These are phyloP conservation scores for Bradypodion ventrale DNA, from an alignment of 2,797 vertebrate species.

Conservation along the genomic window DNA sequence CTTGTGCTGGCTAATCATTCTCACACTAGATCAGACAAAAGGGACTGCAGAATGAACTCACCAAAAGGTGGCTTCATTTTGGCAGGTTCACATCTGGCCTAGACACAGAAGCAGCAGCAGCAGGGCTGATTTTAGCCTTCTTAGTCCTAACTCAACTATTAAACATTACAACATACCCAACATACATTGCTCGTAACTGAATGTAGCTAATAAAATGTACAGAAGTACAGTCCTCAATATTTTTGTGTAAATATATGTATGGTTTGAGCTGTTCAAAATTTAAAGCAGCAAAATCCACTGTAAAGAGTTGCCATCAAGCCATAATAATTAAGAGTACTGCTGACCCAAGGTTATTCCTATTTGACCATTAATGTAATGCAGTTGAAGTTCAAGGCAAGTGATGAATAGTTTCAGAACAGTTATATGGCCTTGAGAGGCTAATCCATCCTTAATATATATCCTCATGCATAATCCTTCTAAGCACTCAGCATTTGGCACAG, in stretches of 20 bases:
- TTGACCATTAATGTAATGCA: not conserved
- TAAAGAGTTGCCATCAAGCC: not conserved
- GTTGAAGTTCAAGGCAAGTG: not conserved
- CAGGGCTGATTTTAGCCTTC: not conserved
- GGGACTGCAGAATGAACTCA: too few relatives aligned
- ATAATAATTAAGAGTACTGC: not conserved
- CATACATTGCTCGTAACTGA: not conserved
- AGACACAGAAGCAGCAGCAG: too few relatives aligned
- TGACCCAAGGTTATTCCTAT: not conserved
- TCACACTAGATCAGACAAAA: too few relatives aligned
- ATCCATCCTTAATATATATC: not conserved
- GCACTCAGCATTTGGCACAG: not conserved
- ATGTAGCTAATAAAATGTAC: not conserved
- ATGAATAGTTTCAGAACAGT: not conserved
- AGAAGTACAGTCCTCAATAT: not conserved
- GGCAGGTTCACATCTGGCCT: too few relatives aligned
- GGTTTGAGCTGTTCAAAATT: not conserved
- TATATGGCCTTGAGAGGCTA: not conserved
- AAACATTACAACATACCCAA: not conserved
- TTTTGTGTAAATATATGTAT: too few relatives aligned
- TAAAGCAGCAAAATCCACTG: not conserved
- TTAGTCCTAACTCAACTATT: not conserved
- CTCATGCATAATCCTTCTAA: not conserved
- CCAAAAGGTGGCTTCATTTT: too few relatives aligned
- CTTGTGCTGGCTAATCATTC: too few relatives aligned